Percentiles rank a stretch among this genome's conserved stretches.
phyloP scores from a whole-genome alignment of 2,113 vertebrate genomes.

The Sigmodon hispidus region DNA sequence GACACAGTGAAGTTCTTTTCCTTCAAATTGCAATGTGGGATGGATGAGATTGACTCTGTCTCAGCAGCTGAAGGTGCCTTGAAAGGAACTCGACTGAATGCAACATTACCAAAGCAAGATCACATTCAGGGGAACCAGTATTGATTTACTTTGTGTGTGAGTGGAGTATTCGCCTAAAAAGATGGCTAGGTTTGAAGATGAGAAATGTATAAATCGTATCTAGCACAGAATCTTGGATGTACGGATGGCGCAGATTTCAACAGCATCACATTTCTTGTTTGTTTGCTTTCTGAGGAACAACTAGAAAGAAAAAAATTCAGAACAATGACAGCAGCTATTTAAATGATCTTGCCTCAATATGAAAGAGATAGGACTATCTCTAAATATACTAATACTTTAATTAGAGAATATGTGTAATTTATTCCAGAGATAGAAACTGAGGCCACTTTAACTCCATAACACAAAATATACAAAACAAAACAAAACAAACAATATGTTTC shows the following conservation, averaged over 20 bases:
- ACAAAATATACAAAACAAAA: neutral
- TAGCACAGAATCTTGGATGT: neutral
- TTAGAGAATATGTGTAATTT: neutral
- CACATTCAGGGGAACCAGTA: neutral
- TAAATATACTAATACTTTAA: neutral
- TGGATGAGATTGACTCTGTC: neutral
- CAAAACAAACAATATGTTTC: neutral
- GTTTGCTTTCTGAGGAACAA: neutral
- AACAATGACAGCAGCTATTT: neutral
- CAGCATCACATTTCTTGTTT: neutral
- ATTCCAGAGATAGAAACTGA: neutral
- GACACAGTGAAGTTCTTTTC: accelerated
- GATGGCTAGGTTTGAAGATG: neutral
- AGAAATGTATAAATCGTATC: neutral
- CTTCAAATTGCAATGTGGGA: neutral
- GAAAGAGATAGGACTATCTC: neutral
- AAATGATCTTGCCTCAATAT: neutral
- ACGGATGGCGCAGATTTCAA: neutral
- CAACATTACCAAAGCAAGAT: neutral
- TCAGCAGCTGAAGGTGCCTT: neutral
- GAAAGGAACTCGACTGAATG: neutral
- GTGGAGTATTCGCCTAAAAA: neutral
- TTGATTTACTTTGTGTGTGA: neutral
- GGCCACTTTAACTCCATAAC: neutral
- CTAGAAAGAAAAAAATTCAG: neutral